Base-by-base conservation (phyloP, 1,140 invertebrate species). In the Zaprionus africanus region DNA sequence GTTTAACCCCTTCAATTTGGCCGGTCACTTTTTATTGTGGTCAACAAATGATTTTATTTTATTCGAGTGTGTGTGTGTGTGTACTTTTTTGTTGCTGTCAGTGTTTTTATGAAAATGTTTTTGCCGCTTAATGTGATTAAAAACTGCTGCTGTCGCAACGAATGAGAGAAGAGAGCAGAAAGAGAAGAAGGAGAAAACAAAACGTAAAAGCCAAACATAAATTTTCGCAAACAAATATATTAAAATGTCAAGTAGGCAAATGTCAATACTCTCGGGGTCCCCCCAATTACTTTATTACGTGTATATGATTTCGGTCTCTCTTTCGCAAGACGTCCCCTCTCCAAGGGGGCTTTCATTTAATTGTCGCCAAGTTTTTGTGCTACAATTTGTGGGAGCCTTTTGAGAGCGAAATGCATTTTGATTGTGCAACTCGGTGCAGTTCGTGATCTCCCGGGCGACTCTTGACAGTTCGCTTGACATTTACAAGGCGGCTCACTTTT, bases 401-500 rank as follows among this genome's bases (percentile, higher is more conserved):
- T 60, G 65, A 49, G 34, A 58, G 31, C 36, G 19, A 73, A 88
- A 87, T 87, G 84, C 85, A 90, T 84, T 87, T 87, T 87, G 84
- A 87, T 87, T 87, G 84, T 78, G 84, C 85, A 88, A 87, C 78
- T 69, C 46, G 64, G 67, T 62, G 54, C 38, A 66, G 81, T 81
- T 87, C 84, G 84, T 87, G 84, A 87, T 87, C 84, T 83, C 19
- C 81, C 19, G 19, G 17, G 84, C 60, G 43, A 76, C 66, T 76
- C 59, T 49, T 72, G 82, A 70, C 82, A 85, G 85, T 81, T 53
- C 65, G 75, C 51, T 73, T 87, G 84, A 87, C 84, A 87, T 87
- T 87, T 87, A 87, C 84, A 87, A 81, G 85, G 78, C 85, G 85
- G 81, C 57, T 82, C 78, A 84, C 84, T 88, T 75, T 90, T 81